Evolutionary conservation across 1,140 invertebrate genomes (phyloP), one percentile per base, ranked within the genome.

Genomic region (Pseudomyrmex concolor): DNA sequence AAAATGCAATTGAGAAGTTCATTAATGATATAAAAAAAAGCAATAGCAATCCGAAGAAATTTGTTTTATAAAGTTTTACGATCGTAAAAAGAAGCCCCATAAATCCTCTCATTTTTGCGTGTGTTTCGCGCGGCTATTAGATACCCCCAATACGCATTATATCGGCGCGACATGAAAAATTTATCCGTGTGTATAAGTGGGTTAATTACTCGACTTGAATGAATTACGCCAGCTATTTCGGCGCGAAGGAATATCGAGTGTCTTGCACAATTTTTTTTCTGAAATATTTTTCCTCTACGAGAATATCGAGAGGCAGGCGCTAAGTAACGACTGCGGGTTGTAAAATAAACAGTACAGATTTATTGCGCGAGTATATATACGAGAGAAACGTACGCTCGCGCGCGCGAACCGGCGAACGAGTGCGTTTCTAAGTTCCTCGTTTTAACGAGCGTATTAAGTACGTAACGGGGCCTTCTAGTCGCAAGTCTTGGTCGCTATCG

Each of bases 401-500:
- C 54, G 43, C 34, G 34, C 34, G 54, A 43, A 51, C 55, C 54
- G 22, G n/a, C 54, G 54, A 80, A 50, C 43, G 54, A 80, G 60
- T 80, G 55, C 76, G 66, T 71, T 80, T 71, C 76, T 50, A 80
- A 80, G 76, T 80, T 80, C 76, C 76, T 71, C 66, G 66, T 80
- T 80, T 80, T 80, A 80, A 80, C 66, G 76, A 80, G 76, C 76
- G 76, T 80, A 80, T 80, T 80, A 80, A 80, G 76, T 80, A 80
- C 76, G 54, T 80, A 80, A 80, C 76, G 76, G 76, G 43, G 66
- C 66, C 76, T 80, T 59, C 54, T 34, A 80, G 66, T 80, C 66
- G 76, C 66, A n/a, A 50, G 45, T 34, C 34, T 34, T 34, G 5
- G 34, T 59, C 50, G 54, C 66, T 80, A 80, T 80, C 76, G 76